Evolutionary conservation across 2,888 invertebrate genomes (phyloP).

Genomic region (Melanophora roralis): DNA sequence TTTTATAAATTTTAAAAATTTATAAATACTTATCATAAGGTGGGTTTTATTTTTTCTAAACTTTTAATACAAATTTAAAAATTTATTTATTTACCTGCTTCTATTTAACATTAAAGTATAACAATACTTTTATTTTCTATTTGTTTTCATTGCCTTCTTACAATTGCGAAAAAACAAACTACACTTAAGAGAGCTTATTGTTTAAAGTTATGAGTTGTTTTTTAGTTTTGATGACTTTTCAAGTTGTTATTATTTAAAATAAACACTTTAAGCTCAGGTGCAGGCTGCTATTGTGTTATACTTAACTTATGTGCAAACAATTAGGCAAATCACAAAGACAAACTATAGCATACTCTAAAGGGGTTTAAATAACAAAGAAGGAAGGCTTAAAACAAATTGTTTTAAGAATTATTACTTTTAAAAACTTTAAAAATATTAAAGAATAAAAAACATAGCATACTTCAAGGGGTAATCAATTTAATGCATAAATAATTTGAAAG

Average conservation of each 20-base stretch:
- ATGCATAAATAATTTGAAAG: not conserved
- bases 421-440: too few relatives aligned
- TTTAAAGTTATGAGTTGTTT: conserved; percentile 5
- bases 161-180: conserved; percentile 14
- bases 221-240: conserved; percentile 7
- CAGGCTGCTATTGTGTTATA: conserved; percentile 15
- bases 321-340: not conserved
- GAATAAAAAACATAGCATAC: too few relatives aligned
- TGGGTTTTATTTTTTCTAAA: too few relatives aligned
- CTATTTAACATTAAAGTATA: not conserved
- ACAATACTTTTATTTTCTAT: not conserved
- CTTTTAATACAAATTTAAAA: too few relatives aligned
- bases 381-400: not conserved
- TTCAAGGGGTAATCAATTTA: too few relatives aligned
- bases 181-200: conserved; percentile 21
- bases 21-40: too few relatives aligned
- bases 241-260: conserved; percentile 16
- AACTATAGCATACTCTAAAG: not conserved
- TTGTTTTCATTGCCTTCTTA: not conserved
- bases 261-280: conserved; percentile 10
- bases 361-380: not conserved
- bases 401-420: too few relatives aligned
- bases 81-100: too few relatives aligned
- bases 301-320: not conserved
- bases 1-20: too few relatives aligned